These are phyloP conservation scores for Tetramorium parvispinum DNA, from an alignment of 1,140 invertebrate species.

Conservation along the genomic window DNA sequence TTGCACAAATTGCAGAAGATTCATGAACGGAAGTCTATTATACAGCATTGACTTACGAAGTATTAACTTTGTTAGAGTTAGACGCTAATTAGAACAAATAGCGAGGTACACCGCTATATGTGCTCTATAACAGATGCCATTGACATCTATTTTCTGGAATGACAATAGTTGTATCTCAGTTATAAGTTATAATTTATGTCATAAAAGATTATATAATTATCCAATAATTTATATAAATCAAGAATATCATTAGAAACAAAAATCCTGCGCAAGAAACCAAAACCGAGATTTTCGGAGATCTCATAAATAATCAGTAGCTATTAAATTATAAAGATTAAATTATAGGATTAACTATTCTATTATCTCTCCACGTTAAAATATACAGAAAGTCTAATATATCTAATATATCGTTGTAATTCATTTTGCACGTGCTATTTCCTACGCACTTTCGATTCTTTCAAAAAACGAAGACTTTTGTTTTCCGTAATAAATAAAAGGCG, in stretches of 20 bases:
- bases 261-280: neutral
- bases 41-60: conserved; percentile 56
- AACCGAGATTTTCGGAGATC: neutral
- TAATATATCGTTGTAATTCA: neutral
- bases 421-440: neutral
- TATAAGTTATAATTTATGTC: too few species aligned
- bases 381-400: neutral
- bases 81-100: conserved; percentile 64
- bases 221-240: neutral
- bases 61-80: conserved; percentile 67
- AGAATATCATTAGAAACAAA: neutral
- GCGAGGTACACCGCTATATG: conserved; percentile 13
- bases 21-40: conserved; percentile 72
- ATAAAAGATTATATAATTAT: neutral
- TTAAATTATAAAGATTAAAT: too few species aligned
- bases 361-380: neutral
- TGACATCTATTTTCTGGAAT: conserved; percentile 18
- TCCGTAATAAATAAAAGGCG: too few species aligned
- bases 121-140: neutral
- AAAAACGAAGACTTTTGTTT: too few species aligned
- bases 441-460: too few species aligned
- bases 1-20: conserved; percentile 63
- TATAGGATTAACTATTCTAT: neutral
- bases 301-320: neutral
- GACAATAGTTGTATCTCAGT: neutral